These are phyloP conservation scores for Antechinus stuartii DNA, from an alignment of 2,113 vertebrate species.

Conservation along the genomic window DNA sequence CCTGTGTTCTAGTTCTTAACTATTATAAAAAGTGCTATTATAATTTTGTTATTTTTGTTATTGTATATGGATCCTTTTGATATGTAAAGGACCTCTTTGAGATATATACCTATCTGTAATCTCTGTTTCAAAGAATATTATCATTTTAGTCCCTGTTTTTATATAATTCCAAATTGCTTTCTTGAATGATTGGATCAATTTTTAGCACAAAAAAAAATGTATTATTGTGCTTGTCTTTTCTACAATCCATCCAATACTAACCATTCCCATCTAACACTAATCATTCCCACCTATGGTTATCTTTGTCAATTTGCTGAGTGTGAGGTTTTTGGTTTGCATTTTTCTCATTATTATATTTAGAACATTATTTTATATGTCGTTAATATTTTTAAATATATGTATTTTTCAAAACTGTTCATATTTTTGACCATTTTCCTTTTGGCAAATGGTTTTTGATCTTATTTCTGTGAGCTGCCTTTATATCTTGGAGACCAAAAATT, in stretches of 20 bases:
- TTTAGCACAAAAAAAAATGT: background rate
- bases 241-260: background rate
- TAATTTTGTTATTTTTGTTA: background rate
- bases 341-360: background rate
- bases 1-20: background rate
- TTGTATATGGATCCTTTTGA: background rate
- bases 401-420: background rate
- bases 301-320: background rate
- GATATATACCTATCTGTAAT: background rate
- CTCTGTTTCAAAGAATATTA: background rate
- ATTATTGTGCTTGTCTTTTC: background rate
- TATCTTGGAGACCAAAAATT: background rate
- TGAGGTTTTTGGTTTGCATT: background rate
- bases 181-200: background rate
- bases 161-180: background rate
- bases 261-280: background rate
- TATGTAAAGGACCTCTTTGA: background rate
- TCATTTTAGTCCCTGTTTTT: background rate
- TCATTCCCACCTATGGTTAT: background rate
- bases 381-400: background rate
- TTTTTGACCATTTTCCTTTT: background rate
- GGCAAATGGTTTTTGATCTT: background rate
- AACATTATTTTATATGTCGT: background rate
- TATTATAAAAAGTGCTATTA: background rate
- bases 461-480: background rate